These are phyloP conservation scores for Lagria hirta DNA, from an alignment of 2,888 invertebrate genomes.

Conservation along the genomic window DNA sequence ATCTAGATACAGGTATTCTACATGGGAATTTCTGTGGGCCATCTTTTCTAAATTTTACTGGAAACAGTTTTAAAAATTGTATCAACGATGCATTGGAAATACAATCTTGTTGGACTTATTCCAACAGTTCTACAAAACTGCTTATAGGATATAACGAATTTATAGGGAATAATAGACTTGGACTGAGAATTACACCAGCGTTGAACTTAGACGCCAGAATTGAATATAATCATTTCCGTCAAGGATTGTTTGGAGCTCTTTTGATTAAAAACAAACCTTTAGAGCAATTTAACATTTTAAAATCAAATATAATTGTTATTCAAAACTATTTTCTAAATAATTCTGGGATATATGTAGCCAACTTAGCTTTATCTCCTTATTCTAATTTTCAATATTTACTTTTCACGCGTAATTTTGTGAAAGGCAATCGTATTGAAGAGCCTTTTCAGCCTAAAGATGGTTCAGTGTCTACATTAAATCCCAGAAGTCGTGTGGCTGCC, in stretches of 20 bases:
- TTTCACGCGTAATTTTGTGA: slow-evolving; percentile 85
- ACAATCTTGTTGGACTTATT: slow-evolving; percentile 76
- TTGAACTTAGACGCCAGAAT: slow-evolving; percentile 76
- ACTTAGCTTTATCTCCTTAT: slow-evolving; percentile 85
- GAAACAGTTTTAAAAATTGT: slow-evolving; percentile 84
- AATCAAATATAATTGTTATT: slow-evolving; percentile 70
- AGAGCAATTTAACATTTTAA: slow-evolving; percentile 78
- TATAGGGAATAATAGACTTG: slow-evolving; percentile 72
- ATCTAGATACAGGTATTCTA: slow-evolving; percentile 83
- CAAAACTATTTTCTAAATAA: slow-evolving; percentile 91
- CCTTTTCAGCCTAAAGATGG: slow-evolving; percentile 72
- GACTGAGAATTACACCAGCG: slow-evolving; percentile 78
- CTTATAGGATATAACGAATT: slow-evolving; percentile 88
- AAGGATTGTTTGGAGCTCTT: slow-evolving; percentile 80
- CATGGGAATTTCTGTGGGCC: slow-evolving; percentile 92
- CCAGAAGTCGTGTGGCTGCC: slow-evolving; percentile 90
- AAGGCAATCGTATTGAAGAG: slow-evolving; percentile 82
- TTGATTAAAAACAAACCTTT: slow-evolving; percentile 78
- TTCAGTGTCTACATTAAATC: slow-evolving; percentile 72
- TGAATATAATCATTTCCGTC: slow-evolving; percentile 86
- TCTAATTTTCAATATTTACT: slow-evolving; percentile 77
- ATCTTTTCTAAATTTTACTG: slow-evolving; percentile 86
- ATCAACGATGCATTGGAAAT: slow-evolving; percentile 77
- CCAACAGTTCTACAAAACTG: slow-evolving; percentile 60
- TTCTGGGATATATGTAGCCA: slow-evolving; percentile 83